Evolutionary conservation across 2,113 vertebrate species (phyloP).

Genomic region (Rissa tridactyla): DNA sequence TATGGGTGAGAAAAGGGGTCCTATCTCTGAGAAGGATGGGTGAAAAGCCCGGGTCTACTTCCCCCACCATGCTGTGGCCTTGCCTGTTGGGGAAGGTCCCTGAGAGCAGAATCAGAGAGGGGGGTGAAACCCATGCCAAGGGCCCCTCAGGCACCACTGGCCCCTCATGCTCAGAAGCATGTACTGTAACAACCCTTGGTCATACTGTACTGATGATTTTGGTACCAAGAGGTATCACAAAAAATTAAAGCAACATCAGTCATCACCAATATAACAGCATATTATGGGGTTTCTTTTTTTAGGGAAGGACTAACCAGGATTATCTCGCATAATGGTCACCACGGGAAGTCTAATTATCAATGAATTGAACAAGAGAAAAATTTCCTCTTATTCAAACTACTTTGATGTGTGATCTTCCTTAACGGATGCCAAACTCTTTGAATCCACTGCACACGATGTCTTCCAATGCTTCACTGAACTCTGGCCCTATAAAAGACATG

Average conservation of each 20-base stretch:
- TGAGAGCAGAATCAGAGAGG: accelerated
- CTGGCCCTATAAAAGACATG: background rate
- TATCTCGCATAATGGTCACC: background rate
- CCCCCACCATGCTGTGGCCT: background rate
- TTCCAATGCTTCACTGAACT: background rate
- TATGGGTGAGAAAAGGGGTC: background rate
- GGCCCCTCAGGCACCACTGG: background rate
- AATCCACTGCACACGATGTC: background rate
- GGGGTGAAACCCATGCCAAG: background rate
- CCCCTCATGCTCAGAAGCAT: background rate
- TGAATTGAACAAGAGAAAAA: background rate
- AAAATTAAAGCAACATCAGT: background rate
- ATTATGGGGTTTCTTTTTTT: background rate
- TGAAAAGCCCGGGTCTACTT: background rate
- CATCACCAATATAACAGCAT: background rate
- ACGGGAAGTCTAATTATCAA: background rate
- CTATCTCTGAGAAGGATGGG: background rate
- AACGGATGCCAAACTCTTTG: background rate
- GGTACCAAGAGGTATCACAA: background rate
- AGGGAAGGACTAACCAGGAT: background rate
- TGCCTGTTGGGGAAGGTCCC: background rate
- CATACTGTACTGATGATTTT: background rate
- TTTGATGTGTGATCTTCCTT: background rate
- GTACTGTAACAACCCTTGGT: background rate
- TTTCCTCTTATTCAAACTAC: background rate